Conservation (phyloP, 2,797 vertebrate genomes). For the Okamejei kenojei region DNA sequence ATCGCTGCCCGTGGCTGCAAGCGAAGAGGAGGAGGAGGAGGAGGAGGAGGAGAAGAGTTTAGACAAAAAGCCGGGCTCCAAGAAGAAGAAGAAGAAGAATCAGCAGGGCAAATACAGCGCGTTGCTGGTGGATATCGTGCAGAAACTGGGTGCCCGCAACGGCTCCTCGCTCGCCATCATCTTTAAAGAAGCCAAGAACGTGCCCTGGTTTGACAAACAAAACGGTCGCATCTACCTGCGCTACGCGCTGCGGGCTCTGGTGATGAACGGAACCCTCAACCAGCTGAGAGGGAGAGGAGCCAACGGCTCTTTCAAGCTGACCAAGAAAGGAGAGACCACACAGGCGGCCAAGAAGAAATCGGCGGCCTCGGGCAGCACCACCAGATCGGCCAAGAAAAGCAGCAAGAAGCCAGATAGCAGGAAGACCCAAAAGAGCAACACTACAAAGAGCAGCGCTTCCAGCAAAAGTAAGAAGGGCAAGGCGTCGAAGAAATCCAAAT, state of each 20-base stretch:
- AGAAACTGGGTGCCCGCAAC: slow-evolving; percentile 63
- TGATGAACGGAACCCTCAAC: slow-evolving; percentile 72
- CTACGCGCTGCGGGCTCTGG: slow-evolving; percentile 71
- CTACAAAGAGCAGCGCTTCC: neutral
- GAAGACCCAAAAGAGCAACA: neutral
- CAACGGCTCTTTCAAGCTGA: slow-evolving; percentile 74
- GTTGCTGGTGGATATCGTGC: slow-evolving; percentile 69
- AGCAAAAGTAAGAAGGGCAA: slow-evolving; percentile 46
- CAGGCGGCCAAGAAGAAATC: slow-evolving; percentile 43
- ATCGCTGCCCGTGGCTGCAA: slow-evolving; percentile 48
- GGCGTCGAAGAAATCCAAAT: slow-evolving; percentile 52
- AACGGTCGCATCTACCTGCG: slow-evolving; percentile 75
- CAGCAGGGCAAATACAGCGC: slow-evolving; percentile 73
- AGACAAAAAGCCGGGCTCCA: slow-evolving; percentile 44
- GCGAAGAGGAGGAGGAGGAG: neutral
- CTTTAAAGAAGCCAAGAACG: slow-evolving; percentile 70
- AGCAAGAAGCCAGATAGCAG: slow-evolving; percentile 40
- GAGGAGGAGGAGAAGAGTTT: slow-evolving; percentile 48
- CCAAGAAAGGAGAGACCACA: slow-evolving; percentile 60
- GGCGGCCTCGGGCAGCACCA: too few species aligned
- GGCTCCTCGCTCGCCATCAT: slow-evolving; percentile 73
- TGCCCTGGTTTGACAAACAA: slow-evolving; percentile 75
- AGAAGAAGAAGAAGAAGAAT: slow-evolving; percentile 65
- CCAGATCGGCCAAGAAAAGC: slow-evolving; percentile 50
- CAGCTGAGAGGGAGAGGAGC: slow-evolving; percentile 75